Base-by-base conservation (phyloP, 2,888 invertebrate genomes). In the Cataglyphis altisquamis region DNA sequence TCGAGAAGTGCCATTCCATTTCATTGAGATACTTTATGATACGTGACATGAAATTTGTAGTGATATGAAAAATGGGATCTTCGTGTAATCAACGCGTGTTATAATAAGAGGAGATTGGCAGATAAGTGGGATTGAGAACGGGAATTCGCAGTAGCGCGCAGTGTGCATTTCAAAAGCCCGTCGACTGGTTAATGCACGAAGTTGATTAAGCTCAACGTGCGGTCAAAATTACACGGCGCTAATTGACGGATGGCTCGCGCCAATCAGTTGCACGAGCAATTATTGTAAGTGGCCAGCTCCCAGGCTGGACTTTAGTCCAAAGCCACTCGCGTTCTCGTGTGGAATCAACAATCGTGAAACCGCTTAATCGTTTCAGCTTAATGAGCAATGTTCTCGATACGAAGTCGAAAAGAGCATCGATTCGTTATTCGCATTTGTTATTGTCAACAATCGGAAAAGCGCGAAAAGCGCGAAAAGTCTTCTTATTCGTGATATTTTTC, bases 181-280 rank as follows among this genome's bases (percentile, higher is more conserved):
- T 86, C 82, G 84, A 82, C 83, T 70, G 85, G 63, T 78, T 82
- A 87, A 83, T 86, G 86, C 78, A 85, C 77, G 84, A 80, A 88
- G 86, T 91, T 91, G 89, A 91, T 91, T 88, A 89, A 88, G 86
- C 87, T 87, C 83, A 86, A 87, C 86, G 84, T 84, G 87, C 82
- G 78, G 84, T 84, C 85, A 86, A 89, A 87, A 91, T 90, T 89
- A 87, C 87, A 86, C 80, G 84, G 75, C 77, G 86, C 85, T 90
- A 92, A 92, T 91, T 89, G 91, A 89, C 87, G 88, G 82, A 88
- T 87, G 87, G 83, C 87, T 84, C 85, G 78, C 75, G 82, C 84
- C 88, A 91, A 91, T 90, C 89, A 87, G 89, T 84, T 84, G 83
- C 85, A 82, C 82, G 82, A 87, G 85, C 89, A 90, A 92, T 92